Percentiles rank a stretch among this genome's conserved stretches.
Conservation (phyloP, 2,113 vertebrate genomes). For the Agapornis roseicollis region DNA sequence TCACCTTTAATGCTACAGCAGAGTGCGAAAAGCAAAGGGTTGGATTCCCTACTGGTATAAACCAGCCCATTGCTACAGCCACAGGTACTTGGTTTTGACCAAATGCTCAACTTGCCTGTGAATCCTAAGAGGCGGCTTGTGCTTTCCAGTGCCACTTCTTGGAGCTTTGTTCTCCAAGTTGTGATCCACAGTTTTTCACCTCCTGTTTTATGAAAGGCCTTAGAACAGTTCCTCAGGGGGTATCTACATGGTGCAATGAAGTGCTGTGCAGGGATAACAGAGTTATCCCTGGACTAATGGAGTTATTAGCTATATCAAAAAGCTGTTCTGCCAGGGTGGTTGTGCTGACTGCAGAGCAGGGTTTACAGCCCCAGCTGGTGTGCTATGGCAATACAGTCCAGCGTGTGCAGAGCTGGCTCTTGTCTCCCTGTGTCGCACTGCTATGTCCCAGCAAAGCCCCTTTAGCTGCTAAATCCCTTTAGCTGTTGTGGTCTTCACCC, state of each 20-base stretch:
- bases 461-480: not conserved
- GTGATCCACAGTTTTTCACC: not conserved
- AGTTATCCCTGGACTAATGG: conserved; percentile 2
- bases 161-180: not conserved
- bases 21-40: not conserved
- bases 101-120: not conserved
- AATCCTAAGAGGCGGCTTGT: not conserved
- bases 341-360: not conserved
- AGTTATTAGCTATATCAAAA: conserved; percentile 6
- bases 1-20: not conserved
- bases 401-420: not conserved
- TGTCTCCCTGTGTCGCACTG: not conserved
- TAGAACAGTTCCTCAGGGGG: not conserved
- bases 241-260: conserved; percentile 5
- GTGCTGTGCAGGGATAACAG: not conserved
- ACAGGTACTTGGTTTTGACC: not conserved
- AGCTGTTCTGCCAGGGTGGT: not conserved
- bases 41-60: not conserved
- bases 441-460: not conserved
- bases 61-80: not conserved
- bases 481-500: not conserved
- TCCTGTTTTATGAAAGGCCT: conserved; percentile 5
- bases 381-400: not conserved
- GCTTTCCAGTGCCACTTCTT: not conserved
- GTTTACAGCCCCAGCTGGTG: not conserved